A percentile compares a stretch with the other conserved stretches of the same genome.
These are phyloP conservation scores for Rhinoraja longicauda DNA, from an alignment of 2,797 vertebrate species.

Conservation along the genomic window DNA sequence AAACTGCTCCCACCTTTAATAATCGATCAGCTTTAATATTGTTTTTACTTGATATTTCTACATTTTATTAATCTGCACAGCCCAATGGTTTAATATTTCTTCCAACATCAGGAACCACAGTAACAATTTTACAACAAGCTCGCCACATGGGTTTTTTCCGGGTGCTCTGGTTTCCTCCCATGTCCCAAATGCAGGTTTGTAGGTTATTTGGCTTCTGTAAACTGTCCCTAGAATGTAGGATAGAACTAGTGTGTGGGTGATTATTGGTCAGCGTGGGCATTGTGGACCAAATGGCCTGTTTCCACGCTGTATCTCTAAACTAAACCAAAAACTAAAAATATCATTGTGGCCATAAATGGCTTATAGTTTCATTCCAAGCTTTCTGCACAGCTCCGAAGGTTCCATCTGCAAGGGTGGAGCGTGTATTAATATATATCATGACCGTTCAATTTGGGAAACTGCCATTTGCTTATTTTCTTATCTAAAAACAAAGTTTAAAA, in stretches of 20 bases:
- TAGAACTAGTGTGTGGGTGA: too few relatives aligned
- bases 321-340: too few relatives aligned
- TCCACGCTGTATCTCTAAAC: too few relatives aligned
- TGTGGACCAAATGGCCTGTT: too few relatives aligned
- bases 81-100: background rate
- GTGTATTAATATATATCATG: too few relatives aligned
- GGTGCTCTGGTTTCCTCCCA: too few relatives aligned
- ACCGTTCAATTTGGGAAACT: background rate
- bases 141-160: background rate
- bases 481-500: too few relatives aligned
- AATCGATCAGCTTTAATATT: background rate
- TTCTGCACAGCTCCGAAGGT: background rate
- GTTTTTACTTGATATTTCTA: background rate
- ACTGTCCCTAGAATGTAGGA: too few relatives aligned
- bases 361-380: background rate
- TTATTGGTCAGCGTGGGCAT: too few relatives aligned
- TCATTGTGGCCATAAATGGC: background rate
- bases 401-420: background rate
- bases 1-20: too few relatives aligned
- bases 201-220: too few relatives aligned
- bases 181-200: too few relatives aligned
- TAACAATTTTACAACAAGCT: background rate
- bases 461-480: background rate
- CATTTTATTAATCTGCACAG: background rate
- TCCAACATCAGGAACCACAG: background rate